Evolutionary conservation across 2,113 vertebrate genomes (phyloP).

Genomic region (Daphoenositta chrysoptera): DNA sequence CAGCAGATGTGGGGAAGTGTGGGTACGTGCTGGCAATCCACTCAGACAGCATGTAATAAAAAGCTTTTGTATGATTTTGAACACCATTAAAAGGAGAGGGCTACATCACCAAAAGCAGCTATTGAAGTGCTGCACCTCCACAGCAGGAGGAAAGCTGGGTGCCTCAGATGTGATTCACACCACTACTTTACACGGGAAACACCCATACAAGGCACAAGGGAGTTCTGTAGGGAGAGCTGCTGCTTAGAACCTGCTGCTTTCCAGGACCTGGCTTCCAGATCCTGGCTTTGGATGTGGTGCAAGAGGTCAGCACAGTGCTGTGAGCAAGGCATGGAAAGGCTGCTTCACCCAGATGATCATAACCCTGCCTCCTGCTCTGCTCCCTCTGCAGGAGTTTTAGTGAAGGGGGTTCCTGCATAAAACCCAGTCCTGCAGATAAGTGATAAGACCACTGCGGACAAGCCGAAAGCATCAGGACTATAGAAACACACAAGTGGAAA

Average conservation of each 20-base stretch:
- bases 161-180: background rate
- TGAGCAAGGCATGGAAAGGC: background rate
- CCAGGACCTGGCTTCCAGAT: background rate
- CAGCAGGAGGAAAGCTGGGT: background rate
- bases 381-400: background rate
- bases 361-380: background rate
- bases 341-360: background rate
- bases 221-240: background rate
- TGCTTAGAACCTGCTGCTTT: background rate
- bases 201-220: background rate
- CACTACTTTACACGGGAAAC: background rate
- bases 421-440: background rate
- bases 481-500: background rate
- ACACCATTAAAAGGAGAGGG: background rate
- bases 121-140: background rate
- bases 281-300: accelerated
- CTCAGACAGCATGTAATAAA: background rate
- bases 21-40: background rate
- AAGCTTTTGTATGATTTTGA: background rate
- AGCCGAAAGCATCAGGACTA: background rate
- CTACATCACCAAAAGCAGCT: background rate
- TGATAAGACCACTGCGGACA: background rate
- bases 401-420: background rate
- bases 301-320: background rate
- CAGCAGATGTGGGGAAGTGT: background rate